Evolutionary conservation across 2,888 invertebrate species (phyloP).

Genomic region (Lymantria monacha): DNA sequence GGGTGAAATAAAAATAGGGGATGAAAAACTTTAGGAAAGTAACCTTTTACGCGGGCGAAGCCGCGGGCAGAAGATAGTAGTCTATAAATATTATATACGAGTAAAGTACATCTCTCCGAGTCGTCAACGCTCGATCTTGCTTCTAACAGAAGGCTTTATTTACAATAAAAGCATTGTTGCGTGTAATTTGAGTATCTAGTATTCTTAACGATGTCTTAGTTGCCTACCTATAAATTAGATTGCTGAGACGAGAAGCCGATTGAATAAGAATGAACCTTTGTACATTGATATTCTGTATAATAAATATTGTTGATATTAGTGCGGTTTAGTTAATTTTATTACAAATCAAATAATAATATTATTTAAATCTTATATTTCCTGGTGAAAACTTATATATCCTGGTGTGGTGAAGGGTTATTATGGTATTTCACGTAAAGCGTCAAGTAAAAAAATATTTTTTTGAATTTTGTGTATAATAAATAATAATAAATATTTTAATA

Average conservation of each 20-base stretch:
- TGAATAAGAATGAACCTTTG: slow-evolving; percentile 23
- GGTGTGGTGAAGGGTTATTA: neutral
- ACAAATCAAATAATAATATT: neutral
- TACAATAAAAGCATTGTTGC: slow-evolving; percentile 33
- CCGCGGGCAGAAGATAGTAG: too few relatives aligned
- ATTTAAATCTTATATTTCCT: neutral
- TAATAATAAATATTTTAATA: too few relatives aligned
- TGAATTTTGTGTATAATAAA: too few relatives aligned
- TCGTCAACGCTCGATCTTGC: neutral
- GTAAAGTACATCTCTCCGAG: neutral
- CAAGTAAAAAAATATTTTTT: too few relatives aligned
- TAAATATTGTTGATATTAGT: neutral
- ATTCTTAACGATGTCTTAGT: slow-evolving; percentile 26
- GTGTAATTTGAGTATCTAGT: slow-evolving; percentile 41
- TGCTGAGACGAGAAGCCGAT: slow-evolving; percentile 25
- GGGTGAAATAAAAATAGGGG: too few relatives aligned
- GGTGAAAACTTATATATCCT: neutral
- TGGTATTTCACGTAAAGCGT: too few relatives aligned
- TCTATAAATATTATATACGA: neutral
- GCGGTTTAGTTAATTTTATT: neutral
- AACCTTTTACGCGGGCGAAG: too few relatives aligned
- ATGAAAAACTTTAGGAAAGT: too few relatives aligned
- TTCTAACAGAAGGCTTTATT: slow-evolving; percentile 20
- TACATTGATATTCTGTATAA: slow-evolving; percentile 4
- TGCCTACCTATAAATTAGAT: slow-evolving; percentile 34